Percentiles rank a stretch among this genome's conserved stretches.
Conservation (phyloP, 2,113 vertebrate species). For the Tragulus kanchil region DNA sequence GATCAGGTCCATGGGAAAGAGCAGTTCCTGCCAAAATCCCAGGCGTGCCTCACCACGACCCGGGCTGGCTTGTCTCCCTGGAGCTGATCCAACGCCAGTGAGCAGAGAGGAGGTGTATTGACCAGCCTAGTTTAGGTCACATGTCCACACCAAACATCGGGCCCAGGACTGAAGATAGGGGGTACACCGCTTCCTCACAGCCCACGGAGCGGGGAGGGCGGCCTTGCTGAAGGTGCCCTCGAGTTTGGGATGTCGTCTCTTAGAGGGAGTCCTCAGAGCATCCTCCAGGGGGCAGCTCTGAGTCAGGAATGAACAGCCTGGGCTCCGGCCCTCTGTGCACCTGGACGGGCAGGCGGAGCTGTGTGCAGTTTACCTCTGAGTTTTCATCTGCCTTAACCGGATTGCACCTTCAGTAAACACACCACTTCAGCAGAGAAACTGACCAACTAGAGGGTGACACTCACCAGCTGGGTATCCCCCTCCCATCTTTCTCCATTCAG, state of each 20-base stretch:
- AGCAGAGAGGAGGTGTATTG: neutral
- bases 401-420: neutral
- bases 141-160: fast-evolving
- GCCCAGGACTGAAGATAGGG: neutral
- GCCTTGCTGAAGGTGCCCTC: neutral
- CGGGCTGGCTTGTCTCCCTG: neutral
- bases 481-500: too few relatives aligned
- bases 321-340: neutral
- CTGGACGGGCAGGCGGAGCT: neutral
- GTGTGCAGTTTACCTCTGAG: too few relatives aligned
- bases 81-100: fast-evolving
- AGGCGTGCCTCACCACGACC: neutral
- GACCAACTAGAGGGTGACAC: fast-evolving
- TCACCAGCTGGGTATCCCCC: neutral
- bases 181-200: neutral
- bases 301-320: neutral
- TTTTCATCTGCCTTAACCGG: neutral
- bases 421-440: neutral
- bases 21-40: neutral
- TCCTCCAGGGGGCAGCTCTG: neutral
- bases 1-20: neutral
- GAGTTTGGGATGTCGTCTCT: neutral
- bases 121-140: neutral
- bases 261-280: neutral
- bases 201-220: fast-evolving